A percentile compares a stretch with the other conserved stretches of the same genome.
phyloP scores from a whole-genome alignment of 53 echinoderm and acorn worm genomes.

The Astropecten irregularis region DNA sequence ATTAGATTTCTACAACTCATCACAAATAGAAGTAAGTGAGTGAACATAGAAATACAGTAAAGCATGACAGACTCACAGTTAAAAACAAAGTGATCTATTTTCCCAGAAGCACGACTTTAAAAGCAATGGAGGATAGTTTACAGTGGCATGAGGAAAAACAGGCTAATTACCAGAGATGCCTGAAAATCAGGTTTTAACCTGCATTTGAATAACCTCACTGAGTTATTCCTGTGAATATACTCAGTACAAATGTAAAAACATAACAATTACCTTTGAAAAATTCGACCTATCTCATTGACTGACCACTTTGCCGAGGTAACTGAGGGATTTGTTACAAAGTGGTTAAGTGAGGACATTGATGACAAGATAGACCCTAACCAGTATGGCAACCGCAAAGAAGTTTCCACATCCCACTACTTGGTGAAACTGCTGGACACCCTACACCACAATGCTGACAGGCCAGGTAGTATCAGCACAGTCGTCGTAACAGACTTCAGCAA shows the following conservation, averaged over 20 bases:
- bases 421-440: conserved; percentile 15
- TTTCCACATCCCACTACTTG: conserved; percentile 30
- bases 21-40: no score
- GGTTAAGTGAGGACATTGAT: background rate
- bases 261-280: background rate
- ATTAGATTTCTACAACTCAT: background rate
- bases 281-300: conserved; percentile 31
- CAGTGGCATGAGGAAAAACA: background rate
- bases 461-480: background rate
- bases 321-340: conserved; percentile 16
- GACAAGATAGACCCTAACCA: conserved; percentile 15
- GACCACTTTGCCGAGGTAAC: conserved; percentile 41
- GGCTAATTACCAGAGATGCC: background rate
- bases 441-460: background rate
- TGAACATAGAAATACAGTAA: background rate
- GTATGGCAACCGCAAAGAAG: conserved; percentile 17
- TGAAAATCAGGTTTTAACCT: background rate
- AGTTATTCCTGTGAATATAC: no score
- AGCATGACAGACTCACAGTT: background rate
- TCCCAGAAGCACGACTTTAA: background rate
- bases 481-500: conserved; percentile 47
- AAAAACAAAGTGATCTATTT: background rate
- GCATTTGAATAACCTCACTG: no score
- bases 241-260: no score
- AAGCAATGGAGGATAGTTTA: background rate